Conservation (phyloP, 2,113 vertebrate species). For the Anhinga anhinga region DNA sequence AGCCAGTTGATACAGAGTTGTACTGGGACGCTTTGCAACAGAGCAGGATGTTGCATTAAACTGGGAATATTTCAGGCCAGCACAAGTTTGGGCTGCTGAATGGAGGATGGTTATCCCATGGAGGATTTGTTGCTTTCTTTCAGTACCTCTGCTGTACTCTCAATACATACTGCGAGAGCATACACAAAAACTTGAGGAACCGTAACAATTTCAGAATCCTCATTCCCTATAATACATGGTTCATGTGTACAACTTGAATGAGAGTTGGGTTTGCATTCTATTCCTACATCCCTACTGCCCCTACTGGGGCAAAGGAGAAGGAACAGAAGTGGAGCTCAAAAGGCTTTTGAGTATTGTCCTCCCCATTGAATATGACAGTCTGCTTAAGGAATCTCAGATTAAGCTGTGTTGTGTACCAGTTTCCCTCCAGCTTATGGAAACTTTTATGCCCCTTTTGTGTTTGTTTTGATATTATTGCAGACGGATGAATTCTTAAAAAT, state of each 20-base stretch:
- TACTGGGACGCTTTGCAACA: not conserved
- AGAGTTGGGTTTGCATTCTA: not conserved
- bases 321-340: not conserved
- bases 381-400: not conserved
- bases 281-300: not conserved
- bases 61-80: not conserved
- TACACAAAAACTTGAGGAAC: not conserved
- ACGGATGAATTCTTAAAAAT: not conserved
- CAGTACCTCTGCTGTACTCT: not conserved
- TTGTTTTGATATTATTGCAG: not conserved
- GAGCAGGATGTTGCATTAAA: not conserved
- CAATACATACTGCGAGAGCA: not conserved
- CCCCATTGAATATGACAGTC: no score
- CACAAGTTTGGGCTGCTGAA: not conserved
- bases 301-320: not conserved
- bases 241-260: not conserved
- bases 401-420: not conserved
- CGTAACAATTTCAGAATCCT: accelerated
- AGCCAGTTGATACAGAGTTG: not conserved
- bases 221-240: not conserved
- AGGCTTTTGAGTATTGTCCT: not conserved
- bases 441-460: not conserved
- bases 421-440: not conserved
- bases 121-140: not conserved
- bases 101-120: not conserved